These are phyloP conservation scores for Cephus nigrinus DNA, from an alignment of 2,888 invertebrate species.

Conservation along the genomic window DNA sequence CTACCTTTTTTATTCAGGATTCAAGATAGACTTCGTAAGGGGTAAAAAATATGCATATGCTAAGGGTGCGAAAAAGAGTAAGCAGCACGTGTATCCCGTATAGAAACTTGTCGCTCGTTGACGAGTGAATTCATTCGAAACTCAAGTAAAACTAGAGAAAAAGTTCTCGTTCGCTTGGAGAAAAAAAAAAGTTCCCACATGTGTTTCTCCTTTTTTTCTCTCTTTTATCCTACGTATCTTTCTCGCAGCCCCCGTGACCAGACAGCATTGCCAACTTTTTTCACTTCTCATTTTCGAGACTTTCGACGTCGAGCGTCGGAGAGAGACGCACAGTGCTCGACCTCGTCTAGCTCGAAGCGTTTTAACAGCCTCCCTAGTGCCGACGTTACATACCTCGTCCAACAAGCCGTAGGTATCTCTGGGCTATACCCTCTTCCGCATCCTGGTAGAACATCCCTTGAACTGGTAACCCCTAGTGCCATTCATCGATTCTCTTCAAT, in stretches of 20 bases:
- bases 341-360: not conserved
- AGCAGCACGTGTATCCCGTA: not conserved
- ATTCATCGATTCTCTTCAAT: not conserved
- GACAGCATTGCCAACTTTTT: not conserved
- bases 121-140: too few species aligned
- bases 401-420: not conserved
- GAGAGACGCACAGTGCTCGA: not conserved
- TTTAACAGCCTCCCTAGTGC: not conserved
- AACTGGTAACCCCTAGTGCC: not conserved
- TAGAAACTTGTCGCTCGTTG: too few species aligned
- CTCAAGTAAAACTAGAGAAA: not conserved
- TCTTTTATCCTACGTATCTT: not conserved
- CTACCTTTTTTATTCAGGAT: not conserved
- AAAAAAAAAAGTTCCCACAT: not conserved
- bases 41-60: not conserved
- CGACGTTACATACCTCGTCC: not conserved
- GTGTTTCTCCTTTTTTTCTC: not conserved
- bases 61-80: not conserved
- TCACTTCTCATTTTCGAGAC: not conserved
- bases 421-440: not conserved
- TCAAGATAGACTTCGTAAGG: not conserved
- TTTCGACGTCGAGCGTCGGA: not conserved
- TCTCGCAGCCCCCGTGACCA: not conserved
- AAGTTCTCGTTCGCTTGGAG: not conserved
- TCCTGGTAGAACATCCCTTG: not conserved